Conservation (phyloP, 2,113 vertebrate genomes). For the Odocoileus virginianus region DNA sequence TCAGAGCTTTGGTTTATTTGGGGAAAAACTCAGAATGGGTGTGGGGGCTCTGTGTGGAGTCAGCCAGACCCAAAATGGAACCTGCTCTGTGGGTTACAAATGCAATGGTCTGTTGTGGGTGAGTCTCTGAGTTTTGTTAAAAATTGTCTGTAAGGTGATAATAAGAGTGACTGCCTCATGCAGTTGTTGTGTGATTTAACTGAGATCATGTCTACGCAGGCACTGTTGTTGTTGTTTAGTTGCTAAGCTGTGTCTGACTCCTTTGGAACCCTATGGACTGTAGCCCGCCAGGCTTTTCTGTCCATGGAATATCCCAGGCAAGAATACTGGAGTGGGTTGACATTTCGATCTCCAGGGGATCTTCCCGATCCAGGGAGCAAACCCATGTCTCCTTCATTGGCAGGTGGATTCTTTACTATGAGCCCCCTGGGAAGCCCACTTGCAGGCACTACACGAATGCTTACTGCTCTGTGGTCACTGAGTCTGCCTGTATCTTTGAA, state of each 20-base stretch:
- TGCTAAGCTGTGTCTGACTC: not conserved
- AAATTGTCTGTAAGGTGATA: too few relatives aligned
- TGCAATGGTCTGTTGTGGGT: fast-evolving
- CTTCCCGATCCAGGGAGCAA: not conserved
- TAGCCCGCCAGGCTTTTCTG: not conserved
- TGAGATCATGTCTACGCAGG: not conserved
- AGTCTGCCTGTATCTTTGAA: not conserved
- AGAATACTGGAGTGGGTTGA: not conserved
- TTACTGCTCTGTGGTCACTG: too few relatives aligned
- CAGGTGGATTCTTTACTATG: not conserved
- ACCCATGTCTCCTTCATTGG: not conserved
- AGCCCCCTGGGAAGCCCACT: not conserved
- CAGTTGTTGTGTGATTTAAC: not conserved
- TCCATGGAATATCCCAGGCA: not conserved
- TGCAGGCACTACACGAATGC: fast-evolving
- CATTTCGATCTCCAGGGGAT: not conserved
- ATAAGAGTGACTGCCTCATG: not conserved
- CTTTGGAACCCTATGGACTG: not conserved
- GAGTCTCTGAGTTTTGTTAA: not conserved
- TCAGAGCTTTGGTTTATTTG: not conserved
- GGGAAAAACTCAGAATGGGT: not conserved
- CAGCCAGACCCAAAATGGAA: not conserved
- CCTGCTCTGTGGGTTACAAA: not conserved
- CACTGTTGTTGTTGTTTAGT: not conserved
- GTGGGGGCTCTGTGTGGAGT: fast-evolving